Base-by-base conservation (phyloP, 23 tunicate species). In the Corella eumyota region DNA sequence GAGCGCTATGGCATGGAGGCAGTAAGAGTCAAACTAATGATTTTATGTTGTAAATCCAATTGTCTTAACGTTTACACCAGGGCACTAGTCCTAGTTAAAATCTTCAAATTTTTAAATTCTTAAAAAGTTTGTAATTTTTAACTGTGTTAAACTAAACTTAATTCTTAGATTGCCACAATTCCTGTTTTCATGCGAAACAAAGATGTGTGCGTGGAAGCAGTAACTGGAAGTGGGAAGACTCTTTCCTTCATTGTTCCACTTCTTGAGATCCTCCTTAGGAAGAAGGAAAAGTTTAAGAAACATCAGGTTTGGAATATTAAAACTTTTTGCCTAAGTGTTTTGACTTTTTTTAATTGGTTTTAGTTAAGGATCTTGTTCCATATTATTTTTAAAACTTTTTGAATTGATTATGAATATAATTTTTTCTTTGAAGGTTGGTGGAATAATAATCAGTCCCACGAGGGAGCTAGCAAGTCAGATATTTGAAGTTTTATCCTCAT, bases 171-270 rank as follows among this genome's bases (percentile, higher is more conserved):
- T 32, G 96, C 96, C 4, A 92, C 98, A 5, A 82, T 92, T 60
- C 93, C 93, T 11, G 58, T 77, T 29, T 92, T 92, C 59, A 61
- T 72, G 80, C 67, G 62, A 55, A 92, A 83, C 67, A 92, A 92
- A 68, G 98, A 92, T 77, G 98, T 92, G 29, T 79, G 78, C 50
- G 91, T 76, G 6, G 93, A 83, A 60, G 98, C 98, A 9, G 83
- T 82, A 30, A 92, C 98, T 61, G 98, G 98, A 38, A 81, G 92
- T 66, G 98, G 98, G 52, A 92, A 92, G 62, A 92, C 98, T 25
- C 78, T 92, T 24, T 93, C 98, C 0, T 92, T 92, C 71, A 51
- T 92, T 28, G 53, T 92, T 60, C 98, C 98, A 17, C 38, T 83
- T 15, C 45, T 92, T 36, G 68, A 92, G 50, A 81, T 67, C 60